Percentiles rank a stretch among this genome's conserved stretches.
phyloP scores from a whole-genome alignment of 2,888 invertebrate species.

The Petrolisthes manimaculis region DNA sequence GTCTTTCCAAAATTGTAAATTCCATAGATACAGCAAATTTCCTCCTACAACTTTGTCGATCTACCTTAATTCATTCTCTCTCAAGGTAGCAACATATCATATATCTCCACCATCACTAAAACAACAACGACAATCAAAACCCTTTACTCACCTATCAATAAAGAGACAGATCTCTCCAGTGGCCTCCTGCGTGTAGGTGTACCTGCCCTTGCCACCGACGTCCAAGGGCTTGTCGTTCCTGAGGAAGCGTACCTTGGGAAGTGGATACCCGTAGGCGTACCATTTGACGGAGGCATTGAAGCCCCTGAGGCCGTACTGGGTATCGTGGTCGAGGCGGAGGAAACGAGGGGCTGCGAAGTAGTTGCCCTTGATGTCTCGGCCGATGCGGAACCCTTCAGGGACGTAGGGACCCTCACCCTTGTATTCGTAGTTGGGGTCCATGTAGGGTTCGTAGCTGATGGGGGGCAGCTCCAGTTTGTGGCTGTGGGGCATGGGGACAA shows the following conservation, averaged over 20 bases:
- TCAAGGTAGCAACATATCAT: neutral
- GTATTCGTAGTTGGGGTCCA: constrained; percentile 83
- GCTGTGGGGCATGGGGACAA: constrained; percentile 70
- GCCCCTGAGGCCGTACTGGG: constrained; percentile 91
- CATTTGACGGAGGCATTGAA: constrained; percentile 91
- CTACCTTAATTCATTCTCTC: neutral
- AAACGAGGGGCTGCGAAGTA: constrained; percentile 72
- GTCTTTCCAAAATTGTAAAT: too few species aligned
- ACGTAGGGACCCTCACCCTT: constrained; percentile 60
- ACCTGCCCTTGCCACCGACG: constrained; percentile 78
- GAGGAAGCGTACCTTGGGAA: constrained; percentile 91
- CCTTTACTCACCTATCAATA: constrained; percentile 80
- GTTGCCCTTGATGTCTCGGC: constrained; percentile 56
- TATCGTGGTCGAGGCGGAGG: constrained; percentile 86
- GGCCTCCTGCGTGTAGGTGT: constrained; percentile 88
- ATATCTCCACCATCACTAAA: neutral
- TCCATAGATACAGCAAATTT: too few species aligned
- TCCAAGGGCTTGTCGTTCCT: constrained; percentile 87
- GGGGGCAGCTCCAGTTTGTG: constrained; percentile 83
- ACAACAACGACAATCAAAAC: neutral
- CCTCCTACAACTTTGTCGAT: neutral
- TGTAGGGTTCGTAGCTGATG: constrained; percentile 83
- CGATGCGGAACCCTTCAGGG: constrained; percentile 57
- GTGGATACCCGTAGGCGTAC: constrained; percentile 96
- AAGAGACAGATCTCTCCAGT: constrained; percentile 92